phyloP scores from a whole-genome alignment of 1,140 invertebrate genomes.

The Proctacanthus coquilletti region DNA sequence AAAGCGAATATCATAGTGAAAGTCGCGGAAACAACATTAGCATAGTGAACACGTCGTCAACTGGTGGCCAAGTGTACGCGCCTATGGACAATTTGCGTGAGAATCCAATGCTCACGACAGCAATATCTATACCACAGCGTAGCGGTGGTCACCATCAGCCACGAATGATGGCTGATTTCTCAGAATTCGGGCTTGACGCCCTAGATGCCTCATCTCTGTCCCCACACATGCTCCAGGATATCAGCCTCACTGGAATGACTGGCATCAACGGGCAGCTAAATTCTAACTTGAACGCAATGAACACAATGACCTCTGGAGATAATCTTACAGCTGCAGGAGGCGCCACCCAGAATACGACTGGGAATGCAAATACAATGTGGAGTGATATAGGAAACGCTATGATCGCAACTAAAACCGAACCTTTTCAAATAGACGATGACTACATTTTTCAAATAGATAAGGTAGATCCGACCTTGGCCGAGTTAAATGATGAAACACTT shows the following conservation, averaged over 20 bases:
- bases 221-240: constrained; percentile 24
- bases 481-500: constrained; percentile 68
- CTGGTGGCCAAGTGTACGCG: neutral
- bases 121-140: constrained; percentile 24
- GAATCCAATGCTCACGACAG: constrained; percentile 21
- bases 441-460: constrained; percentile 83
- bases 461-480: constrained; percentile 72
- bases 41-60: constrained; percentile 1
- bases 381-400: constrained; percentile 28
- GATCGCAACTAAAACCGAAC: constrained; percentile 37
- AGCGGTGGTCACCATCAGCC: constrained; percentile 22
- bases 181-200: constrained; percentile 22
- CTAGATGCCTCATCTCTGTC: constrained; percentile 23
- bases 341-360: constrained; percentile 10
- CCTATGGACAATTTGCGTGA: neutral
- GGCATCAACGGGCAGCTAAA: neutral
- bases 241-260: constrained; percentile 15
- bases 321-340: constrained; percentile 17
- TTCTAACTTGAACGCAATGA: constrained; percentile 2
- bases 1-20: neutral
- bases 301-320: constrained; percentile 2
- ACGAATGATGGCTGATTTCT: constrained; percentile 15
- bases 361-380: constrained; percentile 29
- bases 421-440: constrained; percentile 68
- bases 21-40: neutral